A percentile compares a stretch with the other conserved stretches of the same genome.
Conservation (phyloP, 1,140 invertebrate genomes). For the Lamellibrachia luymesi region DNA sequence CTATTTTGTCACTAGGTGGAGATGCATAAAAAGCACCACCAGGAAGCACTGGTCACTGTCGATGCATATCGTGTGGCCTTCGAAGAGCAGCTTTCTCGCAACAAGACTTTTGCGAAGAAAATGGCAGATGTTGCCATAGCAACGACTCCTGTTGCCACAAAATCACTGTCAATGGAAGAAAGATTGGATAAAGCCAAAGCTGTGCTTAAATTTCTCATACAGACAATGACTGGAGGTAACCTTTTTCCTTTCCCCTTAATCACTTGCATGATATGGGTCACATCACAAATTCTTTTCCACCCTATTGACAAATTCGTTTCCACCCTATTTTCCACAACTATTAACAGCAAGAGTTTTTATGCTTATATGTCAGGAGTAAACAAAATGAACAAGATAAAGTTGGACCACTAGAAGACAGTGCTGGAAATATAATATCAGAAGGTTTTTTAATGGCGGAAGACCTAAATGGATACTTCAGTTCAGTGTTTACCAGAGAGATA, state of each 20-base stretch:
- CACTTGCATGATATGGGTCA: too few species aligned
- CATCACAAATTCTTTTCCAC: too few species aligned
- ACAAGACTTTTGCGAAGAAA: conserved; percentile 11
- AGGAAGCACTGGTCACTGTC: conserved; percentile 42
- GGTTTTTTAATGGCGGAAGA: too few species aligned
- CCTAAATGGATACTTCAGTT: too few species aligned
- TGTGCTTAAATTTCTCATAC: conserved; percentile 39
- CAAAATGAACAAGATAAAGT: too few species aligned
- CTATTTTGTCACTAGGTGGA: conserved; percentile 4
- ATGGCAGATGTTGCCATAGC: conserved; percentile 13
- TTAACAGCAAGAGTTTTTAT: too few species aligned
- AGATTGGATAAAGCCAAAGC: conserved; percentile 37
- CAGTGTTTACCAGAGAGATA: too few species aligned
- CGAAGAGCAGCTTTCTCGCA: conserved; percentile 48
- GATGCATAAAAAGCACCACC: not conserved
- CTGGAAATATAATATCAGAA: too few species aligned
- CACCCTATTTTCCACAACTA: too few species aligned
- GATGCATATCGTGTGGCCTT: conserved; percentile 51
- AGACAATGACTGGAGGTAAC: conserved; percentile 42
- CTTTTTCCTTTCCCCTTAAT: not conserved
- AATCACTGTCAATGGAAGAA: not conserved
- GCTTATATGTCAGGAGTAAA: too few species aligned
- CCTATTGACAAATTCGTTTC: too few species aligned
- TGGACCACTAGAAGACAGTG: too few species aligned
- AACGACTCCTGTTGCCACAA: not conserved